Percentiles rank a stretch among this genome's conserved stretches.
Conservation (phyloP, 2,797 vertebrate genomes). For the Notolepis coatsorum region DNA sequence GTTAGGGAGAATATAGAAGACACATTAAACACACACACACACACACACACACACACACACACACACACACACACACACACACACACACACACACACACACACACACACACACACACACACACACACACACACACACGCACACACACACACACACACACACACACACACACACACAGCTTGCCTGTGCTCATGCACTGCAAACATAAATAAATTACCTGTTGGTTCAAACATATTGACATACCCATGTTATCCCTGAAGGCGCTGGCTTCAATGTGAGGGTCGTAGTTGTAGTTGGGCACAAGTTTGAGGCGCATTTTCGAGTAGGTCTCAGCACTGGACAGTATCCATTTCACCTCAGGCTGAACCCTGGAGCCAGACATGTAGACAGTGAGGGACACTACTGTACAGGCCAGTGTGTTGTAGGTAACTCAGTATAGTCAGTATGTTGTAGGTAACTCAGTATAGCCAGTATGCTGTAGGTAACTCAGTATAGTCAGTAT, state of each 20-base stretch:
- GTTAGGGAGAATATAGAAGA: not conserved
- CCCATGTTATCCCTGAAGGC: slow-evolving; percentile 95
- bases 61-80: too few species aligned
- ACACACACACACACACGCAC: not conserved
- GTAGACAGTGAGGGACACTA: not conserved
- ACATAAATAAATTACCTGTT: too few species aligned
- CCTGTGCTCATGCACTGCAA: too few species aligned
- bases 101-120: too few species aligned
- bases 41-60: too few species aligned
- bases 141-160: too few species aligned
- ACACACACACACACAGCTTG: too few species aligned
- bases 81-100: too few species aligned
- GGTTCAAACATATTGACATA: slow-evolving; percentile 54
- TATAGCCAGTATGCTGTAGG: too few species aligned
- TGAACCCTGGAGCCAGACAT: slow-evolving; percentile 75
- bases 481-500: too few species aligned
- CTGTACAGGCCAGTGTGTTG: not conserved
- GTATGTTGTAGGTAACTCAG: too few species aligned
- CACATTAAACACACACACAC: too few species aligned
- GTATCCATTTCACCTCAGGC: slow-evolving; percentile 86
- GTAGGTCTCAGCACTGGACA: slow-evolving; percentile 93
- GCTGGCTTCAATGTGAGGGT: slow-evolving; percentile 91
- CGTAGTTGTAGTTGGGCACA: slow-evolving; percentile 92
- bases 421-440: not conserved
- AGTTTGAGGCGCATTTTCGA: slow-evolving; percentile 97